phyloP scores from a whole-genome alignment of 2,113 vertebrate species.

The Apteryx owenii region DNA sequence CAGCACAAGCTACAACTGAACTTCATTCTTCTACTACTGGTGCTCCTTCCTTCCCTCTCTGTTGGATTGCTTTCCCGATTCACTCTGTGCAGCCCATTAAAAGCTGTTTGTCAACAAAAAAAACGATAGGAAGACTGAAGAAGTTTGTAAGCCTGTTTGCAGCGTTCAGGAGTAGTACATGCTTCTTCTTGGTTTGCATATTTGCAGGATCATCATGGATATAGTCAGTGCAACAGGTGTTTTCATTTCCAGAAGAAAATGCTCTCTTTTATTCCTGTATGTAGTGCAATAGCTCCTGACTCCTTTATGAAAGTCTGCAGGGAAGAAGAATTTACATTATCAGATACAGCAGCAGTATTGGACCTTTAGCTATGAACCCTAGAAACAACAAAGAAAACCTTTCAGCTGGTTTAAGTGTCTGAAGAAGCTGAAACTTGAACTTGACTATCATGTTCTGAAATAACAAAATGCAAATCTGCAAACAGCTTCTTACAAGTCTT shows the following conservation, averaged over 20 bases:
- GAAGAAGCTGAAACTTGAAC: background rate
- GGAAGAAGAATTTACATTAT: background rate
- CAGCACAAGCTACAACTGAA: no score
- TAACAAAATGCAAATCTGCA: constrained; percentile 37
- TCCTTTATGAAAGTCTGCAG: background rate
- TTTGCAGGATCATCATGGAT: background rate
- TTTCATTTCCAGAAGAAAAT: background rate
- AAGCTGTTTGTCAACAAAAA: background rate
- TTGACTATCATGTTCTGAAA: background rate
- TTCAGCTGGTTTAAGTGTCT: background rate
- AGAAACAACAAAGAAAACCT: background rate
- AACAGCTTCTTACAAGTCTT: constrained; percentile 29
- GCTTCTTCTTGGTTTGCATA: background rate
- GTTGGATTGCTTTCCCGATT: background rate
- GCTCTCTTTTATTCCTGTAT: background rate
- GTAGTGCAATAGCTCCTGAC: background rate
- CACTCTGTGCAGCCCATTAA: background rate
- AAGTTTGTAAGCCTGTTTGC: background rate
- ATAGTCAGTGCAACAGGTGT: background rate
- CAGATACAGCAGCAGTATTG: background rate
- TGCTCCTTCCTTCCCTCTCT: background rate
- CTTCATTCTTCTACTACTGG: background rate
- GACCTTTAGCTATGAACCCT: background rate
- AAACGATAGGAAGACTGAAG: background rate
- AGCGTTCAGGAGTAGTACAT: no score